These are phyloP conservation scores for Nestor notabilis DNA, from an alignment of 2,113 vertebrate genomes.

Conservation along the genomic window DNA sequence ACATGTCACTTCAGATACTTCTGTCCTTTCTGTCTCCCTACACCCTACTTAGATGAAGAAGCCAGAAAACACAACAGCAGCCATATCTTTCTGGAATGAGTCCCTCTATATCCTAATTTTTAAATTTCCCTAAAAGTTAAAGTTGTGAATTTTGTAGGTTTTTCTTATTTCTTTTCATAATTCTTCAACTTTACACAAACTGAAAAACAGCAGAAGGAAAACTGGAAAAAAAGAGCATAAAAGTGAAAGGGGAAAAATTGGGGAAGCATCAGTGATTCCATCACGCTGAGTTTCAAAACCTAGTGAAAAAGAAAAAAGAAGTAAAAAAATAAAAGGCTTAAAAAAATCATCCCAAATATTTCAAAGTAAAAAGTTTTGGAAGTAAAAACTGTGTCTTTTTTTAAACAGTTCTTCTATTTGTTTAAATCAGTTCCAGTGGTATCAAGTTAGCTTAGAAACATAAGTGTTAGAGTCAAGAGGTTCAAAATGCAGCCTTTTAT, in stretches of 20 bases:
- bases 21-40: neutral
- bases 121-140: neutral
- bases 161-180: neutral
- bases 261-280: neutral
- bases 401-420: neutral
- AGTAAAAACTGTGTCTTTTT: neutral
- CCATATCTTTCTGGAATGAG: neutral
- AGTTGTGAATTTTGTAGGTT: neutral
- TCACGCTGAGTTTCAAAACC: neutral
- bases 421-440: neutral
- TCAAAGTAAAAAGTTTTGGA: neutral
- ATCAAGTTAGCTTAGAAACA: neutral
- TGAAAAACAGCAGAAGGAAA: neutral
- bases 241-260: neutral
- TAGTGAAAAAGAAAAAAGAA: neutral
- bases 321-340: neutral
- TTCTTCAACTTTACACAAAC: neutral
- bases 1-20: neutral
- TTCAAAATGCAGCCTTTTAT: conserved; percentile 1
- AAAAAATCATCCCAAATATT: neutral
- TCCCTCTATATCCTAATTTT: neutral
- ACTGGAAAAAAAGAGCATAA: neutral
- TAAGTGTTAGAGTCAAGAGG: neutral
- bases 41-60: fast-evolving
- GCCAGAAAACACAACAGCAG: neutral